Evolutionary conservation across 1,140 invertebrate genomes (phyloP).

Genomic region (Tribolium madens): DNA sequence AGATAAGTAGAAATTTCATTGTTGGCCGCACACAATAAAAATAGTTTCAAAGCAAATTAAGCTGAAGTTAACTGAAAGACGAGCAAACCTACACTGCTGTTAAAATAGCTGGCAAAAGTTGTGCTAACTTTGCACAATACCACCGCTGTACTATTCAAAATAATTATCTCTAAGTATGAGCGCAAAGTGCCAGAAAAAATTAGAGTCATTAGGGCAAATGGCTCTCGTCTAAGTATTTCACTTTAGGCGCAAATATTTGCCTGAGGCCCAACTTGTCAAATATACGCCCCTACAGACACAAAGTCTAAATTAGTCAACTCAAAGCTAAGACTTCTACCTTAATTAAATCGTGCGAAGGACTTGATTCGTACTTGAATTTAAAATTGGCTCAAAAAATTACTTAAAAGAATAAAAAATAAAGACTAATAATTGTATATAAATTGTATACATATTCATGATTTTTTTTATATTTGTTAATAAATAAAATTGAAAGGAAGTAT

Average conservation of each 20-base stretch:
- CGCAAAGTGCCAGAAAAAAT: slow-evolving; percentile 13
- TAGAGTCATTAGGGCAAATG: neutral
- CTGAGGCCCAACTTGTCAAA: neutral
- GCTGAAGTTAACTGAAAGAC: neutral
- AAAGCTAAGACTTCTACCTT: too few species aligned
- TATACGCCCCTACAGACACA: slow-evolving; percentile 5
- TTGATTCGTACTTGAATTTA: too few species aligned
- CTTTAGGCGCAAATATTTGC: slow-evolving; percentile 20
- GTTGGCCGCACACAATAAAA: neutral
- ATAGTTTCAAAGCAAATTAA: neutral
- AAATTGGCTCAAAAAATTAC: too few species aligned
- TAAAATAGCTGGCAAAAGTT: slow-evolving; percentile 9
- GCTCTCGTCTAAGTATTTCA: slow-evolving; percentile 1
- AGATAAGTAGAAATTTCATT: neutral
- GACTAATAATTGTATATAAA: too few species aligned
- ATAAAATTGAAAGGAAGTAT: too few species aligned
- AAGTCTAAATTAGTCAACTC: neutral
- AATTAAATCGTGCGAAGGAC: too few species aligned
- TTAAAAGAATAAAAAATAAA: too few species aligned
- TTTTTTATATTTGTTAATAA: too few species aligned
- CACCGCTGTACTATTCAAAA: slow-evolving; percentile 18
- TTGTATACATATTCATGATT: too few species aligned
- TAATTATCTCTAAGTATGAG: slow-evolving; percentile 12
- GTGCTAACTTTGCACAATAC: neutral
- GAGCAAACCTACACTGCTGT: neutral